A percentile compares a stretch with the other conserved stretches of the same genome.
Conservation (phyloP, 2,888 invertebrate genomes). For the Ptychoptera contaminata region DNA sequence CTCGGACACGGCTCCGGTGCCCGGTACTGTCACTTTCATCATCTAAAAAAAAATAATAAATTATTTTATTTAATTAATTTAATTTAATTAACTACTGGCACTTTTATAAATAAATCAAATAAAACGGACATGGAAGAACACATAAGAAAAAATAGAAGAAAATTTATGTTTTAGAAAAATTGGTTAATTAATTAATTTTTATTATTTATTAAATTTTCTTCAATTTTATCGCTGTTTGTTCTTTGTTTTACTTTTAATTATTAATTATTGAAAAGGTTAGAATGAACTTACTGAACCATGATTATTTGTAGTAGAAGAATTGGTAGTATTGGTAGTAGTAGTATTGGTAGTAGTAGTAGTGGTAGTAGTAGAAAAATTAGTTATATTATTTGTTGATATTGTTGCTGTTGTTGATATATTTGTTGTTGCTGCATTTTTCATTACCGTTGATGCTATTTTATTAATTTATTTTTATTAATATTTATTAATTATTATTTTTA, state of each 20-base stretch:
- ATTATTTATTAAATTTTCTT: neutral
- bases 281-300: slow-evolving; percentile 3
- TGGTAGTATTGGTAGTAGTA: slow-evolving; percentile 4
- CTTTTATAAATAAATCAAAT: too few species aligned
- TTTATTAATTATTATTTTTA: too few species aligned
- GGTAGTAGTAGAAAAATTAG: slow-evolving; percentile 2
- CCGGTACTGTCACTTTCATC: slow-evolving; percentile 11
- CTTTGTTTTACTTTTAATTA: neutral
- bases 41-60: too few species aligned
- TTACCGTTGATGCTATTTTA: too few species aligned
- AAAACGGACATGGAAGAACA: too few species aligned
- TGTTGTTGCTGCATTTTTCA: too few species aligned
- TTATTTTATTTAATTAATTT: neutral
- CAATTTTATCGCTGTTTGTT: neutral
- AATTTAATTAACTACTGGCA: too few species aligned
- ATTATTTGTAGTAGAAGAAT: slow-evolving; percentile 1
- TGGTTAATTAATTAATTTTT: too few species aligned
- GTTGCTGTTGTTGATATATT: too few species aligned
- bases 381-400: neutral
- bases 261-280: slow-evolving; percentile 1
- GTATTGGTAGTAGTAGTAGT: slow-evolving; percentile 2
- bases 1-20: slow-evolving; percentile 10
- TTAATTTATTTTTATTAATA: too few species aligned
- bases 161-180: too few species aligned
- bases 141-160: too few species aligned